Percentiles rank a stretch among this genome's conserved stretches.
Conservation (phyloP, 2,797 vertebrate species). For the Gymnoscopelus microlampas region DNA sequence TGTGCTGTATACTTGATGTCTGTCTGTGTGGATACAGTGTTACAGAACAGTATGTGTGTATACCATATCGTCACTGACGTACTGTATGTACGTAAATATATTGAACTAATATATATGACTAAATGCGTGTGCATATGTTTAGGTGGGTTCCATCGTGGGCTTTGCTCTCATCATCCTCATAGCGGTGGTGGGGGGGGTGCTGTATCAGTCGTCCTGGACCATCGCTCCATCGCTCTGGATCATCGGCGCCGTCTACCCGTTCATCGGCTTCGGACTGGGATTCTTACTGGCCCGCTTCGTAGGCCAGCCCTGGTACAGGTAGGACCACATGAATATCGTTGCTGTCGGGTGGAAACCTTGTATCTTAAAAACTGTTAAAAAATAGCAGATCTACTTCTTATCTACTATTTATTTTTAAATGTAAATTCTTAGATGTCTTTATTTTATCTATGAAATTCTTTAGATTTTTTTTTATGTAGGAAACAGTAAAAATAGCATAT, state of each 20-base stretch:
- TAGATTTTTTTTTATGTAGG: no score
- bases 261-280: conserved; percentile 87
- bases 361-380: no score
- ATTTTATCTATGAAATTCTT: no score
- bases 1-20: background rate
- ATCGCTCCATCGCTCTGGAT: conserved; percentile 91
- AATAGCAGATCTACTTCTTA: no score
- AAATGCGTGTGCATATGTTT: conserved; percentile 21
- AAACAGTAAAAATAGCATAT: no score
- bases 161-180: conserved; percentile 85
- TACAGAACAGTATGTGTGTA: no score
- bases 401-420: no score
- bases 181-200: conserved; percentile 90
- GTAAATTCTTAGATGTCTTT: no score
- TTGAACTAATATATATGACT: background rate
- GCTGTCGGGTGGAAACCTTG: no score
- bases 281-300: conserved; percentile 88
- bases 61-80: no score
- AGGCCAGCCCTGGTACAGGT: conserved; percentile 90
- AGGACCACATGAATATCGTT: no score
- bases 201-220: conserved; percentile 93
- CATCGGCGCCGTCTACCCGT: conserved; percentile 91
- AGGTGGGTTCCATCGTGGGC: conserved; percentile 90
- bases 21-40: background rate
- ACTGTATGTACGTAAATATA: background rate